phyloP scores from a whole-genome alignment of 2,113 vertebrate species.

The Hemiprocne comata region DNA sequence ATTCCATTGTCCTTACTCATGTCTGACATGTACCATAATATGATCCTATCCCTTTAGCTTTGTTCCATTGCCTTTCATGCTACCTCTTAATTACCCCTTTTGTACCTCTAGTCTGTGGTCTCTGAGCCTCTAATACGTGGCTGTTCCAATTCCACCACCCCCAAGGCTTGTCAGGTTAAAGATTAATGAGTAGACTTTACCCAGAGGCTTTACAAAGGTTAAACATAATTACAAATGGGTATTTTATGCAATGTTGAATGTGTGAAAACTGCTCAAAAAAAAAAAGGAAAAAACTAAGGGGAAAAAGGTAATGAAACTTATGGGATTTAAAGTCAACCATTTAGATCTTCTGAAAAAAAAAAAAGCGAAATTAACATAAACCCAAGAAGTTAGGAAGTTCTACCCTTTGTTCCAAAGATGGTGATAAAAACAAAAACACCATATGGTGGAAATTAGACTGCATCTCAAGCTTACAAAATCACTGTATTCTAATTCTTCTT shows the following conservation, averaged over 20 bases:
- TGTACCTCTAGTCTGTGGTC: slow-evolving; percentile 64
- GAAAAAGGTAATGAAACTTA: slow-evolving; percentile 67
- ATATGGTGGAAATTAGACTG: slow-evolving; percentile 49
- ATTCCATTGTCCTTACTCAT: slow-evolving; percentile 54
- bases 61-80: slow-evolving; percentile 67
- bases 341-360: slow-evolving; percentile 32
- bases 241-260: slow-evolving; percentile 77
- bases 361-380: too few species aligned
- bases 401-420: slow-evolving; percentile 57
- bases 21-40: slow-evolving; percentile 60
- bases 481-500: slow-evolving; percentile 48
- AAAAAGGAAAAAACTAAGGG: not conserved
- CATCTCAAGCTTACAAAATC: slow-evolving; percentile 16
- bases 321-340: slow-evolving; percentile 66
- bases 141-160: slow-evolving; percentile 70
- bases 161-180: slow-evolving; percentile 80
- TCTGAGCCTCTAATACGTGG: slow-evolving; percentile 65
- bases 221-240: slow-evolving; percentile 82
- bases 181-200: slow-evolving; percentile 82
- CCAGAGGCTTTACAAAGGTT: slow-evolving; percentile 82
- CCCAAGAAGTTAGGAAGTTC: not conserved
- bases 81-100: slow-evolving; percentile 75
- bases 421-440: slow-evolving; percentile 44
- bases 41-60: slow-evolving; percentile 67
- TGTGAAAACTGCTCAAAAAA: slow-evolving; percentile 63